Evolutionary conservation across 2,888 invertebrate genomes (phyloP), one percentile per base, ranked within the genome.

Genomic region (Sicus ferrugineus): DNA sequence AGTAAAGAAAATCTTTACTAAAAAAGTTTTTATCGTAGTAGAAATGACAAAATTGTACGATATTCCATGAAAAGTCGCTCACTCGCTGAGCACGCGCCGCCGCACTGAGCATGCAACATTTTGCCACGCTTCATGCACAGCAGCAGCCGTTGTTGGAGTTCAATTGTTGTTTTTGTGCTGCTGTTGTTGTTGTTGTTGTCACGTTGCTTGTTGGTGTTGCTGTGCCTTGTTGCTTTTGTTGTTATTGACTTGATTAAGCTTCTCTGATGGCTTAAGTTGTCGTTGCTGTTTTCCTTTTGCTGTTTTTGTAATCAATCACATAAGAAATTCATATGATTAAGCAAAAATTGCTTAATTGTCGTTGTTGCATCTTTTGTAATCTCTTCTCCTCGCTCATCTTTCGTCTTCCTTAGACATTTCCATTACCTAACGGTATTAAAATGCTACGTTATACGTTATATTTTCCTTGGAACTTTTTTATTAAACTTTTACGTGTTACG

Each of bases 61-160:
- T n/a, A n/a, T n/a, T n/a, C n/a, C n/a, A n/a, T n/a, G n/a, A n/a
- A n/a, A n/a, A n/a, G n/a, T n/a, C n/a, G n/a, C n/a, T n/a, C n/a
- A n/a, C n/a, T 42, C 16, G 42, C 42, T 34, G n/a, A 42, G 42
- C 42, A 62, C 28, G 38, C 54, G 56, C 56, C 26, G 16, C n/a
- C 42, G 46, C 42, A 46, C 28, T 31, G 19, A 31, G 26, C 62
- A 9, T 56, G 46, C 28, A 23, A 16, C n/a, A 46, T 46, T 14
- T 62, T 62, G 46, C 34, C 30, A 62, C 46, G 62, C 46, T 62
- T 16, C 28, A 9, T 62, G 62, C 46, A n/a, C 62, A 28, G 58
- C 58, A 28, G 54, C 14, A 26, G 58, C 31, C 16, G 30, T 11
- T 28, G 58, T 58, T 23, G 21, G 21, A 52, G n/a, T n/a, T 2